Base-by-base conservation (phyloP, 1,140 invertebrate genomes). In the Macrostomum lignano region DNA sequence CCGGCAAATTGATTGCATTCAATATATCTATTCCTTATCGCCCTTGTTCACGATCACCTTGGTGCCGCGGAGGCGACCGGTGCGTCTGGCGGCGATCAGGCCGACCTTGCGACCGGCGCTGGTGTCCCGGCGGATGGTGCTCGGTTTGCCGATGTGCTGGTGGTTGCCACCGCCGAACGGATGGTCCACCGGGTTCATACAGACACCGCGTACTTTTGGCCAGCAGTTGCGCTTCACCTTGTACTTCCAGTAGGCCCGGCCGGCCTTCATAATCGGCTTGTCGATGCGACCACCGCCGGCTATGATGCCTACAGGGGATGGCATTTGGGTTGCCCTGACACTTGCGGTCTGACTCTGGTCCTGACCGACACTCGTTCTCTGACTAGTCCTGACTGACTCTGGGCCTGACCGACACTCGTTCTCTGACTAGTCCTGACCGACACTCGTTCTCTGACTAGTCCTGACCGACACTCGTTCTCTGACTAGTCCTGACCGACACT, bases 111-210 rank as follows among this genome's bases (percentile, higher is more conserved):
- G 72, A 74, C 91, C 91, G 56, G 86, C 81, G 38, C 77, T 78
- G 41, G 82, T 84, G 60, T 84, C 81, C 68, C 91, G 67, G 62
- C 86, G 81, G 47, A 94, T 84, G 37, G 91, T 98, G 1, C 88
- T 94, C 36, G 91, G 84, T 65, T 94, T 93, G 74, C 91, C 91
- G 66, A 98, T 98, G 59, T 98, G 91, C 67, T 98, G 91, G 70
- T 98, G 91, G 66, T 98, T 98, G 74, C 86, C 84, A 78, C 86
- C 84, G 68, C 84, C 84, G 52, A 91, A 82, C 53, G 84, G 86
- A 88, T 94, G 84, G 56, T 93, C 84, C 46, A 93, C 84, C 38
- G 84, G 84, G 65, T 63, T 65, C 66, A 76, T 67, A 40, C 61
- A 61, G 35, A 68, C 65, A 65, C 65, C 66, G 47, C 65, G 49